phyloP scores from a whole-genome alignment of 2,797 vertebrate species.

The Spondyliosoma cantharus region DNA sequence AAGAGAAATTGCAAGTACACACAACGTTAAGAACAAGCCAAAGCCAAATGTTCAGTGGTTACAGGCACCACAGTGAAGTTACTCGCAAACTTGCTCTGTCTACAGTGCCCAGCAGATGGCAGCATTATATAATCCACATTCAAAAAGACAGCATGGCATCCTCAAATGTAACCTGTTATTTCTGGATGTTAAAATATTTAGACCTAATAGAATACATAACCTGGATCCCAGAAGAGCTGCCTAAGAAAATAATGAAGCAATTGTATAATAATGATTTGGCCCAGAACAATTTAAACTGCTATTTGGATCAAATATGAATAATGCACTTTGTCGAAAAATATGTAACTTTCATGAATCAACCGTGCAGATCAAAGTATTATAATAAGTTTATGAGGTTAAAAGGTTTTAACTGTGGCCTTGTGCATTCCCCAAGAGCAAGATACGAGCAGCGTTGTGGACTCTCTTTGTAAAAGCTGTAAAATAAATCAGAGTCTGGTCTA shows the following conservation, averaged over 20 bases:
- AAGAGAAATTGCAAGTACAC: not conserved
- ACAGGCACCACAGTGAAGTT: not conserved
- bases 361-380: not conserved
- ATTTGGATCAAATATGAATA: conserved; percentile 6
- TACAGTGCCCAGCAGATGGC: conserved; percentile 74
- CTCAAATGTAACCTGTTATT: not conserved
- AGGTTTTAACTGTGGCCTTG: not conserved
- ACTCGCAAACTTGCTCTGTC: not conserved
- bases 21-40: not conserved
- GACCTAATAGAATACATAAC: not conserved
- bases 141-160: conserved; percentile 5
- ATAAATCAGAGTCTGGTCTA: not conserved
- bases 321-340: not conserved
- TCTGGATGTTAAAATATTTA: not conserved
- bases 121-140: conserved; percentile 57
- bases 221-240: not conserved
- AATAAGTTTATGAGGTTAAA: not conserved
- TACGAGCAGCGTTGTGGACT: not conserved
- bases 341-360: not conserved
- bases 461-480: not conserved
- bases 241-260: not conserved
- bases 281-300: not conserved
- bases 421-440: not conserved
- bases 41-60: not conserved
- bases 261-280: not conserved